A percentile compares a stretch with the other conserved stretches of the same genome.
These are phyloP conservation scores for Monoplex corrugatus DNA, from an alignment of 2,888 invertebrate genomes.

Conservation along the genomic window DNA sequence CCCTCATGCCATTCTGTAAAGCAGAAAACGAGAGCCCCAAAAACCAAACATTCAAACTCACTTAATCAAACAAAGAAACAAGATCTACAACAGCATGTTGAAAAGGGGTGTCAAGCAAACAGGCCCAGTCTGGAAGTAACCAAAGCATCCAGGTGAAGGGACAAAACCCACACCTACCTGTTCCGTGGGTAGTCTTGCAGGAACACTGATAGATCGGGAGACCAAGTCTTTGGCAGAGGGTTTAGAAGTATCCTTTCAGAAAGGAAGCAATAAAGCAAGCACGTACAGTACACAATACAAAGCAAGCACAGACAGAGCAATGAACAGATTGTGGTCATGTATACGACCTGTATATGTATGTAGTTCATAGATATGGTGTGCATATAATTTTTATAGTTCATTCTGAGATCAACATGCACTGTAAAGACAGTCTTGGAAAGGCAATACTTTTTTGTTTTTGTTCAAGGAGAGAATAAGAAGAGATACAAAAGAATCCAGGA, in stretches of 20 bases:
- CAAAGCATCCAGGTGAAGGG: not conserved
- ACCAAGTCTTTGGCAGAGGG: slow-evolving; percentile 58
- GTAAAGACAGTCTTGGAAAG: too few species aligned
- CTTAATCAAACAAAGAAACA: not conserved
- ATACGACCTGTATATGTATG: too few species aligned
- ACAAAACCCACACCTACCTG: slow-evolving; percentile 54
- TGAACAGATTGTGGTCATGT: not conserved
- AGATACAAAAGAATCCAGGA: too few species aligned
- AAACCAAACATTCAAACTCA: not conserved
- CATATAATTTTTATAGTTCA: too few species aligned
- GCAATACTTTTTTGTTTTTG: too few species aligned
- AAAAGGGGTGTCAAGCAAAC: not conserved
- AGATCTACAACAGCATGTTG: too few species aligned
- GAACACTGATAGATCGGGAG: slow-evolving; percentile 60
- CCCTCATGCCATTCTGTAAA: not conserved
- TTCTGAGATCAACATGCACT: too few species aligned
- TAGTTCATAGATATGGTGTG: too few species aligned
- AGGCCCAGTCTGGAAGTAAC: too few species aligned
- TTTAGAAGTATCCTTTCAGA: slow-evolving; percentile 47
- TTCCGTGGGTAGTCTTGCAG: slow-evolving; percentile 57
- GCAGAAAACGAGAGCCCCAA: not conserved
- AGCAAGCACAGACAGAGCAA: slow-evolving; percentile 36
- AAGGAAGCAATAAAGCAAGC: slow-evolving; percentile 44
- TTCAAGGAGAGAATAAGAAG: too few species aligned
- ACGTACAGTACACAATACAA: slow-evolving; percentile 15